A percentile compares a stretch with the other conserved stretches of the same genome.
These are phyloP conservation scores for Otus sunia DNA, from an alignment of 2,113 vertebrate species.

Conservation along the genomic window DNA sequence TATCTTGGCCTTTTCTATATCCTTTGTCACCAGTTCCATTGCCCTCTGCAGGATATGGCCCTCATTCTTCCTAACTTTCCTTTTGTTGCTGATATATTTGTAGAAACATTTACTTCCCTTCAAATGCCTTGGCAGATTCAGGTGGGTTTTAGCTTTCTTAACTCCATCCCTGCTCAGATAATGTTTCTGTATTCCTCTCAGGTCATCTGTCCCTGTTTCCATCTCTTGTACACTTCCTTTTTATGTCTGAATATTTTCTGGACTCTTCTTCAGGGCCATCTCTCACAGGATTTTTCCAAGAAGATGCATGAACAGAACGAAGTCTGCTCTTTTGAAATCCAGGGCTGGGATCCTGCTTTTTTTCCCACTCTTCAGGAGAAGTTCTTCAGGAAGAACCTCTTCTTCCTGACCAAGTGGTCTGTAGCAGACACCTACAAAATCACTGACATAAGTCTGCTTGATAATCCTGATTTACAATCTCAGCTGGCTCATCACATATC, in stretches of 20 bases:
- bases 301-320: neutral
- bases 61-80: neutral
- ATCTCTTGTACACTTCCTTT: neutral
- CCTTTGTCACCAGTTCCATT: neutral
- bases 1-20: neutral
- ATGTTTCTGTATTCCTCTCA: neutral
- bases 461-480: neutral
- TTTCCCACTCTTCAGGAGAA: neutral
- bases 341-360: neutral
- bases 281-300: neutral
- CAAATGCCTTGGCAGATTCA: neutral
- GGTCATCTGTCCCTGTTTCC: neutral
- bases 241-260: neutral
- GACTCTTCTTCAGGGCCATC: neutral
- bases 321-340: neutral
- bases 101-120: neutral
- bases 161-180: neutral
- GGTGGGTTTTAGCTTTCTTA: neutral
- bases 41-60: neutral
- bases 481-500: neutral
- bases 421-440: neutral
- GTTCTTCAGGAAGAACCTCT: neutral
- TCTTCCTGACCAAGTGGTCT: neutral
- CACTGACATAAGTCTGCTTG: neutral
- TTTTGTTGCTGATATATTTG: neutral